Base-by-base conservation (phyloP, 1,140 invertebrate genomes). In the Neodiprion fabricii region DNA sequence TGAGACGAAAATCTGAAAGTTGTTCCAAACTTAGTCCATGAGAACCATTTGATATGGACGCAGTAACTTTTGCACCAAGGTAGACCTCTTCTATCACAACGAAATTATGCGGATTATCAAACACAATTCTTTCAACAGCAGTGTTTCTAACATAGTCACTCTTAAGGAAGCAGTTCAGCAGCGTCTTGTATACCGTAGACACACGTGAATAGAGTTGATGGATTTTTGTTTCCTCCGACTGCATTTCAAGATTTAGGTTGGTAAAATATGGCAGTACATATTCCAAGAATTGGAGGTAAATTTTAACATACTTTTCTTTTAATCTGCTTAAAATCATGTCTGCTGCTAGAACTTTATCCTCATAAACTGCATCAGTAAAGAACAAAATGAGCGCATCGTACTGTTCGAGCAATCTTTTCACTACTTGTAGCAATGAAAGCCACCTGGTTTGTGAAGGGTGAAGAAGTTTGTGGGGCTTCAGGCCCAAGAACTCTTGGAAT, bases 361-460 rank as follows among this genome's bases (percentile, higher is more conserved):
- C 50, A 53, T 53, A 53, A 53, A 53, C 50, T 53, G 50, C 50
- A 14, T 53, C 50, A 53, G 75, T 71, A 48, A 79, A 78, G 70
- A 70, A 78, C 53, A 78, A 50, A 21, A 50, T 61, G 50, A 79
- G 66, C 50, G 76, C 76, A 28, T 73, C 67, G 49, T 73, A 78
- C 53, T 76, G 77, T 70, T 78, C 75, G 48, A 77, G 53, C 11
- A 79, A 12, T 71, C 78, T 50, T 2, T 48, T 53, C 11, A 81
- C 73, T 21, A 78, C 78, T 9, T 11, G 23, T 71, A 74, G 68
- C 17, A 79, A 50, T 48, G 76, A 75, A 12, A 80, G 72, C 75
- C 78, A 80, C 40, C 75, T 14, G 40, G 85, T 87, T 79, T 85
- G 84, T 50, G 72, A 66, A 48, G 85, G 81, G 67, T 83, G 82